phyloP scores from a whole-genome alignment of 2,888 invertebrate genomes.

The Drosophila merina region DNA sequence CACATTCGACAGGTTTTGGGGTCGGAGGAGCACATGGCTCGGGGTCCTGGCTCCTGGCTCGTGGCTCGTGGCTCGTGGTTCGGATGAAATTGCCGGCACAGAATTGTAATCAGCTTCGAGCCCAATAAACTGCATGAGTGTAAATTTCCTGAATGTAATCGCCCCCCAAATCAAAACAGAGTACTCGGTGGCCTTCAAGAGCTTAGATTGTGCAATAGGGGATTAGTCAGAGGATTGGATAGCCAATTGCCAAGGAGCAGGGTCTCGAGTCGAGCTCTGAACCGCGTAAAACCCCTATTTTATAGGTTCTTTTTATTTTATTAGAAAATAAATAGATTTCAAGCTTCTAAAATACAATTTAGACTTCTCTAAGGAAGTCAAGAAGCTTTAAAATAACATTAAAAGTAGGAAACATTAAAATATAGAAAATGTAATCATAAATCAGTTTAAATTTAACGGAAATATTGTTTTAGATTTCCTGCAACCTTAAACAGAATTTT shows the following conservation, averaged over 20 bases:
- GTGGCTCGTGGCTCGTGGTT: background rate
- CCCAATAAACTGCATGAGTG: constrained; percentile 50
- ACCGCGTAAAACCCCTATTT: background rate
- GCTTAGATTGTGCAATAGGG: constrained; percentile 29
- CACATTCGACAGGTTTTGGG: constrained; percentile 24
- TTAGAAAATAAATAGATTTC: background rate
- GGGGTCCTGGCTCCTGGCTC: constrained; percentile 1
- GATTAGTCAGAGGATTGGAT: constrained; percentile 21
- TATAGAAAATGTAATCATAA: too few species aligned
- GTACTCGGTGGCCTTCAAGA: constrained; percentile 42
- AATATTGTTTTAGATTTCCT: too few species aligned
- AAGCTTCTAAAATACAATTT: background rate
- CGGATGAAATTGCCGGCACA: constrained; percentile 38
- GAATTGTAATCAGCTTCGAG: constrained; percentile 47
- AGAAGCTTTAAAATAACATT: background rate
- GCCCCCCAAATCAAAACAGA: constrained; percentile 41
- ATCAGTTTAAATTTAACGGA: too few species aligned
- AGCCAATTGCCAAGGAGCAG: background rate
- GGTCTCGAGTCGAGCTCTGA: background rate
- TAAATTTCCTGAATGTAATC: constrained; percentile 49
- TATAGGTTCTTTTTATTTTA: background rate
- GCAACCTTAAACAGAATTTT: too few species aligned
- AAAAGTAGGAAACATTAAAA: too few species aligned
- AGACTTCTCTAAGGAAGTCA: too few species aligned
- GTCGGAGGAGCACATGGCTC: background rate